Base-by-base conservation (phyloP, 1,140 invertebrate species). In the Drosophila saltans region DNA sequence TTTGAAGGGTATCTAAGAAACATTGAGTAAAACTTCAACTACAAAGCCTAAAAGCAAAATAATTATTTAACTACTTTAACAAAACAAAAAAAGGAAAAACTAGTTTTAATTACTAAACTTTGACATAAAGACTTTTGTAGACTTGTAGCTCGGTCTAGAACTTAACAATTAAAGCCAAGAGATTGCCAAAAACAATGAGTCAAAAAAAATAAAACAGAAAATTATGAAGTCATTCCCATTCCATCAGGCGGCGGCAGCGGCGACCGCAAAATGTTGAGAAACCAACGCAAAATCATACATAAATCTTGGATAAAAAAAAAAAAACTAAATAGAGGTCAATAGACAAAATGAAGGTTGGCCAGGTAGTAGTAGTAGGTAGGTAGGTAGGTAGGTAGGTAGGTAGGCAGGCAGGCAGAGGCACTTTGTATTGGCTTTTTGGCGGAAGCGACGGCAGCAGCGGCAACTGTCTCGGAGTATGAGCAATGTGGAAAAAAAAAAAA, bases 281-380 rank as follows among this genome's bases (percentile, higher is more conserved):
- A 55, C 21, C 48, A 52, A 64, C 10, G 55, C 28, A 30, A 39
- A 62, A 48, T 43, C 55, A 66, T 41, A 48, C 48, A 33, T 59
- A 8, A 55, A 45, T 68, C 65, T 66, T 59, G 45, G 70, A 66
- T 30, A 30, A 30, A 30, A 30, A 30, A 30, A 30, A 30, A 30
- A 61, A 48, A 59, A 43, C 28, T 30, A 67, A 89, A 84, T 81
- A 85, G 72, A 90, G 85, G 85, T 81, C 85, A 90, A 85, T 80
- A 90, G 81, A 90, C 84, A 81, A 66, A 52, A 58, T 39, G 82
- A 90, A 90, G 86, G 86, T 78, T 81, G 66, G 8, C 7, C 41
- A 69, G 39, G 52, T 7, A 36, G 3, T 36, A 36, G 33, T 7
- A 3, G 28, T 30, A 30, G 28, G 2, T 4, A 30, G 28, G 28